These are phyloP conservation scores for Saguinus imperator DNA, from an alignment of 2,113 vertebrate genomes.

Conservation along the genomic window DNA sequence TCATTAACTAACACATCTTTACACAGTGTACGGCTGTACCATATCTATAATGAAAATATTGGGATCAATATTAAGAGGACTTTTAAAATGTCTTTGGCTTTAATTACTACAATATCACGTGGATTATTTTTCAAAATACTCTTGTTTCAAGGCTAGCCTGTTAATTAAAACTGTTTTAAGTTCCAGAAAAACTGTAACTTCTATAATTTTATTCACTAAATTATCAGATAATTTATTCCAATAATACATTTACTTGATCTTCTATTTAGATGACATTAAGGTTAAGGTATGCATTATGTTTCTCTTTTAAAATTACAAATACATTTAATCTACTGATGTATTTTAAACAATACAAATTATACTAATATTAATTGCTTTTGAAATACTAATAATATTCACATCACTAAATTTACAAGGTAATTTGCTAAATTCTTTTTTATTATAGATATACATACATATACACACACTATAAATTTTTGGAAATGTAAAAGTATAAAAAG, in stretches of 20 bases:
- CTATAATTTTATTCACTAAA: conserved; percentile 59
- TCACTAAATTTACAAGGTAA: not conserved
- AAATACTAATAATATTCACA: not conserved
- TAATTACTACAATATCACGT: conserved; percentile 68
- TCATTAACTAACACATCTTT: not conserved
- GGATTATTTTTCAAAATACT: conserved; percentile 74
- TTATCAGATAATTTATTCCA: conserved; percentile 56
- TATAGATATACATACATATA: not conserved
- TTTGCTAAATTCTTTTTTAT: not conserved
- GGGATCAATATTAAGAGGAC: conserved; percentile 65
- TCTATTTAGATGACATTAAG: conserved; percentile 27
- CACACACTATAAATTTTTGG: not conserved
- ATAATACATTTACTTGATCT: conserved; percentile 24
- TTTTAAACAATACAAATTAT: not conserved
- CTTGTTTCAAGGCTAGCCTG: conserved; percentile 64
- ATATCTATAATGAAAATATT: conserved; percentile 68
- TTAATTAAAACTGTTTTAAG: conserved; percentile 79
- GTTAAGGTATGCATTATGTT: not conserved
- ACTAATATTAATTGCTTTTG: not conserved
- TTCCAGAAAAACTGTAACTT: conserved; percentile 62
- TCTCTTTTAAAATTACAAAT: not conserved
- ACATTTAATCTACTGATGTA: not conserved
- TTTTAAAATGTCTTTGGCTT: conserved; percentile 51
- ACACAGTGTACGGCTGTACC: not conserved
- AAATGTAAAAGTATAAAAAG: not conserved